Conservation (phyloP, 2,113 vertebrate species). For the Malaclemys terrapin region DNA sequence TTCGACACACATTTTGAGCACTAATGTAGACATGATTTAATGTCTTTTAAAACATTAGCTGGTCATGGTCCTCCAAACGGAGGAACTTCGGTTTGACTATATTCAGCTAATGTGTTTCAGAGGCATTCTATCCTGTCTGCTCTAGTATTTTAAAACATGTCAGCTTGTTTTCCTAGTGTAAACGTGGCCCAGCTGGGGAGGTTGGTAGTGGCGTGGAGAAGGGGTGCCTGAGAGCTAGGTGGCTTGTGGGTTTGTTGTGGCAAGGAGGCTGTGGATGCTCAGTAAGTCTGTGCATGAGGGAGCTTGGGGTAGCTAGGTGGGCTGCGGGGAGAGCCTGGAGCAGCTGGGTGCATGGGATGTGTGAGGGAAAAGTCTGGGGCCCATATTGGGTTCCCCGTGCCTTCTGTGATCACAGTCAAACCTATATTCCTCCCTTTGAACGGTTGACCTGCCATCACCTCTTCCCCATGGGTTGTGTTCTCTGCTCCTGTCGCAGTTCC, state of each 20-base stretch:
- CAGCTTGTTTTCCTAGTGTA: neutral
- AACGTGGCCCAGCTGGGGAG: neutral
- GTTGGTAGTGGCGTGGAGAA: neutral
- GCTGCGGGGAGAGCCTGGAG: neutral
- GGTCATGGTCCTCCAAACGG: neutral
- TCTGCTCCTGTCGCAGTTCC: slow-evolving; percentile 2
- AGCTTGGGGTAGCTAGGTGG: neutral
- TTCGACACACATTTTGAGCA: neutral
- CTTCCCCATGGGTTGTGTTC: neutral
- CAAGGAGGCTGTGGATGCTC: neutral
- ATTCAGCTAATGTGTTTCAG: neutral
- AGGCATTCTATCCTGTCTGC: neutral
- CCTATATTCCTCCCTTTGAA: neutral
- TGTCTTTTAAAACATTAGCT: neutral
- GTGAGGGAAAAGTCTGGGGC: neutral
- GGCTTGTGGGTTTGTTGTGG: neutral
- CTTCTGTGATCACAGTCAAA: neutral
- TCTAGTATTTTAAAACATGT: neutral
- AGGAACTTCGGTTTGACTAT: neutral
- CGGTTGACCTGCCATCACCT: neutral
- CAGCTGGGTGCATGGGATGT: neutral
- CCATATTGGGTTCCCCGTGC: neutral
- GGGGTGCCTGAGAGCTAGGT: neutral
- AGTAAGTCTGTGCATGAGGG: neutral
- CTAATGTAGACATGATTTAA: neutral